Evolutionary conservation across 2,113 vertebrate species (phyloP), one percentile per base, ranked within the genome.

Genomic region (Emydura subglobosa): DNA sequence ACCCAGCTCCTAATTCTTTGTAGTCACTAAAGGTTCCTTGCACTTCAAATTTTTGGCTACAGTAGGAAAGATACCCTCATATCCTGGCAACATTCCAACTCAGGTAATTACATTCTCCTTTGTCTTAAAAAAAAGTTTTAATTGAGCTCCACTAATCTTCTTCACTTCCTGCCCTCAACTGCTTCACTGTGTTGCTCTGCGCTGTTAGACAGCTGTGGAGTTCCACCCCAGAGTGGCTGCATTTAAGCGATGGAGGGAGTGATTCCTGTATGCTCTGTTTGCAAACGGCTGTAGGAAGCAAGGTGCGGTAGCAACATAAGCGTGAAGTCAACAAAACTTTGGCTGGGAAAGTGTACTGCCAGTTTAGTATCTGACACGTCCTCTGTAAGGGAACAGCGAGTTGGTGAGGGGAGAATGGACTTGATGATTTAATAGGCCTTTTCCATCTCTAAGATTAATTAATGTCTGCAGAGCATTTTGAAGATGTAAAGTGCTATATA

Each of bases 391-490:
- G 72, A 90, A 51, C 50, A 79, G 34, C 29, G 6, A 2, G 85
- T 65, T 53, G 51, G 22, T 59, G 61, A 44, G 54, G 84, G 87
- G 92, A 89, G 25, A n/a, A 17, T 65, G 51, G n/a, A 82, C 91
- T 90, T 87, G 92, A 83, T 97, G 80, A 95, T 93, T 97, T 95
- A 96, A 96, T 97, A 94, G 91, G 83, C 68, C 88, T 93, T 91
- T 95, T 95, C 94, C 87, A 86, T 96, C 91, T 93, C 93, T 49
- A 74, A 95, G 91, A 95, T 96, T 89, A 88, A 97, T 95, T 88
- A 91, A 90, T 29, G 55, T 29, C 82, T 84, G 84, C 34, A 47
- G 86, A 82, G 86, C 34, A 1, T 94, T 95, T 72, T 88, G 68
- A 90, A 93, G 88, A 72, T 88, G 93, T 91, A 57, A 97, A 97